Evolutionary conservation across 2,797 vertebrate species (phyloP).

Genomic region (Nasua narica): DNA sequence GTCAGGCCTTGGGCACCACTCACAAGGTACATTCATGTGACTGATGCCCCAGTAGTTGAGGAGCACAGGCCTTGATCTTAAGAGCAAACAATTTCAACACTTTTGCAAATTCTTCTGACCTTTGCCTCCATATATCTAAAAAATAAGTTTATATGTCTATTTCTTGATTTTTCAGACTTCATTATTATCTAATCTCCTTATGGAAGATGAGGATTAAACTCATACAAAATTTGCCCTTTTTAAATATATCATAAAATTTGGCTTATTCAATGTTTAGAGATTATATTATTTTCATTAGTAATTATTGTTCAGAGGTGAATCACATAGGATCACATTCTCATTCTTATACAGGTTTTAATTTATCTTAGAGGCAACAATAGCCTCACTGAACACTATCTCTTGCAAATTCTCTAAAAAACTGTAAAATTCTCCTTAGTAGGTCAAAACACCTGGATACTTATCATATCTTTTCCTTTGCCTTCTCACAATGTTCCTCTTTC

Average conservation of each 20-base stretch:
- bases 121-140: background rate
- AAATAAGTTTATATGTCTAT: background rate
- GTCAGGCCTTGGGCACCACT: background rate
- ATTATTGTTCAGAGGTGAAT: background rate
- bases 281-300: background rate
- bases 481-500: background rate
- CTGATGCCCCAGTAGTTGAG: background rate
- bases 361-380: background rate
- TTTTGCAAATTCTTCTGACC: background rate
- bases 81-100: background rate
- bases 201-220: background rate
- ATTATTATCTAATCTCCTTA: background rate
- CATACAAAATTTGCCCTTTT: background rate
- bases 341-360: conserved; percentile 10
- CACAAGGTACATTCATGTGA: background rate
- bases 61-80: background rate
- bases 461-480: background rate
- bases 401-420: background rate
- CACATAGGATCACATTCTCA: background rate
- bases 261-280: background rate
- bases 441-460: background rate
- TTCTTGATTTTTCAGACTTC: background rate
- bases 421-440: background rate
- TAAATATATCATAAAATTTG: background rate
- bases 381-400: background rate